Evolutionary conservation across 2,113 vertebrate genomes (phyloP).

Genomic region (Apaloderma vittatum): DNA sequence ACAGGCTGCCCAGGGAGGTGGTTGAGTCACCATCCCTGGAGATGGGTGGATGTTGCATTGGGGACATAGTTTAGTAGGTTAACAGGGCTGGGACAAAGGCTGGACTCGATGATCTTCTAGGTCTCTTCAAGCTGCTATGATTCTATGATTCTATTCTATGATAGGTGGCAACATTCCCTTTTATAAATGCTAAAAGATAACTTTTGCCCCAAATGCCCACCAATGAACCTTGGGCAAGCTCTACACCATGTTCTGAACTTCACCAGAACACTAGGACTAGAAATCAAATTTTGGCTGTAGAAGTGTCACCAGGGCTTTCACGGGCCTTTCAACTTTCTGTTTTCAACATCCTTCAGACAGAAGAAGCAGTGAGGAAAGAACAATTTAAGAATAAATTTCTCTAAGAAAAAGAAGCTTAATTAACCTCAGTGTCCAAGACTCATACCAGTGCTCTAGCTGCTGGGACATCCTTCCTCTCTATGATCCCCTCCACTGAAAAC

Average conservation of each 20-base stretch:
- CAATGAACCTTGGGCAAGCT: neutral
- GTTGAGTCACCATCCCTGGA: too few species aligned
- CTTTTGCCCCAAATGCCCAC: neutral
- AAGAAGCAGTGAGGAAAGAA: neutral
- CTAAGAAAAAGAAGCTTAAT: neutral
- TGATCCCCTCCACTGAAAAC: neutral
- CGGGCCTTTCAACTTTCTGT: neutral
- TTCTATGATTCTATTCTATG: too few species aligned
- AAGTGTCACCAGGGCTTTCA: neutral
- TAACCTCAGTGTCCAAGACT: neutral
- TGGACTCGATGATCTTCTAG: too few species aligned
- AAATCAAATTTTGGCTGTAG: neutral
- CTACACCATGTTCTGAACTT: neutral
- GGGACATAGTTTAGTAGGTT: too few species aligned
- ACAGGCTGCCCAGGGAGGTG: too few species aligned
- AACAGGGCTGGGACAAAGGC: too few species aligned
- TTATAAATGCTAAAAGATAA: neutral
- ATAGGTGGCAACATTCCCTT: neutral
- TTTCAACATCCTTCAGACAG: neutral
- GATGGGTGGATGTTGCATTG: too few species aligned
- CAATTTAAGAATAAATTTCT: neutral
- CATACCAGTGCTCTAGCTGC: neutral
- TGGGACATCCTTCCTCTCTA: neutral
- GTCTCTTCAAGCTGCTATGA: too few species aligned
- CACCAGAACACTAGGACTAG: neutral